phyloP scores from a whole-genome alignment of 2,797 vertebrate species.

The Alca torda region DNA sequence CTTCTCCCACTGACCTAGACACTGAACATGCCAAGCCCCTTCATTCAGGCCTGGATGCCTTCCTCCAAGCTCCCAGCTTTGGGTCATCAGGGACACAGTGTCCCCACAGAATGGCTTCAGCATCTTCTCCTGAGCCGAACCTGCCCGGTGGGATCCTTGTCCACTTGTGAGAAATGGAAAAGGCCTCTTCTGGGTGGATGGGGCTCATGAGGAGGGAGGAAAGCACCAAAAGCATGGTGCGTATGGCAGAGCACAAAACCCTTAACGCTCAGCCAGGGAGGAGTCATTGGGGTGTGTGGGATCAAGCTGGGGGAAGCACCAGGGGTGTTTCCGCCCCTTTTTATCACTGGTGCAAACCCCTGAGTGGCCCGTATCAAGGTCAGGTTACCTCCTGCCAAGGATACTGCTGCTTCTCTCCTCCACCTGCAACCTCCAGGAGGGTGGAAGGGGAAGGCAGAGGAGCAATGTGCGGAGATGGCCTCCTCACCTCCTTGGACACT shows the following conservation, averaged over 20 bases:
- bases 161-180: not conserved
- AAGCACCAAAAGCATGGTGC: fast-evolving
- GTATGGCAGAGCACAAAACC: fast-evolving
- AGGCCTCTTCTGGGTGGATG: not conserved
- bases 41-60: not conserved
- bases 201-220: not conserved
- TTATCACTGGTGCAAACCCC: not conserved
- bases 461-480: not conserved
- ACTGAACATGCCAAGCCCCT: not conserved
- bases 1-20: not conserved
- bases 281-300: not conserved
- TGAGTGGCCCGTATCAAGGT: fast-evolving
- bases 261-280: not conserved
- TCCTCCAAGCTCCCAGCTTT: not conserved
- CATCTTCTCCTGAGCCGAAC: not conserved
- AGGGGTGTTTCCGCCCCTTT: not conserved
- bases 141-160: fast-evolving
- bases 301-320: fast-evolving
- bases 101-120: not conserved
- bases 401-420: not conserved
- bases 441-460: not conserved
- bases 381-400: not conserved
- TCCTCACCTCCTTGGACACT: not conserved
- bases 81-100: not conserved
- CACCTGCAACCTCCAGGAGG: not conserved